Conservation (phyloP, 2,113 vertebrate genomes). For the Eublepharis macularius region DNA sequence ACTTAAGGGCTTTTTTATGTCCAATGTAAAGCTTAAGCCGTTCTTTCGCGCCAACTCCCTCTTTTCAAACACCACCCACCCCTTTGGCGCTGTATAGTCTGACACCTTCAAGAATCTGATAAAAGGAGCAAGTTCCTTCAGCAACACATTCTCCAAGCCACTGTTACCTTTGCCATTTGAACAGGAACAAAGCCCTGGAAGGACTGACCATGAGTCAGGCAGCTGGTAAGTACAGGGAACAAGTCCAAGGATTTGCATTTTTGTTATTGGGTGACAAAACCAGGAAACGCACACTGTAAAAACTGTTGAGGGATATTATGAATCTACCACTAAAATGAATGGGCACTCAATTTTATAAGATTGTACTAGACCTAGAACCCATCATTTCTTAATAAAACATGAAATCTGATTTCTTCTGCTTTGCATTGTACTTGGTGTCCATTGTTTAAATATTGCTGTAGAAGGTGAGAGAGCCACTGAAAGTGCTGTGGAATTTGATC, state of each 20-base stretch:
- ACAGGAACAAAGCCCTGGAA: rapidly evolving
- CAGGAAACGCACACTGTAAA: not conserved
- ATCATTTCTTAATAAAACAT: not conserved
- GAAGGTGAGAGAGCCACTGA: not conserved
- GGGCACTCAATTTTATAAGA: not conserved
- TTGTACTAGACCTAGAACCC: not conserved
- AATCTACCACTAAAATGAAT: not conserved
- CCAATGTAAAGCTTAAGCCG: conserved; percentile 47
- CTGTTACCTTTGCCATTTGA: not conserved
- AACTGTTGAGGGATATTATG: not conserved
- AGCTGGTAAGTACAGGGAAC: conserved; percentile 45
- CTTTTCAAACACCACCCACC: conserved; percentile 58
- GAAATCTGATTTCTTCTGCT: not conserved
- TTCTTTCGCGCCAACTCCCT: conserved; percentile 47
- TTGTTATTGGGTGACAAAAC: not conserved
- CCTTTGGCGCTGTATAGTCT: conserved; percentile 55
- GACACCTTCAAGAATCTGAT: conserved; percentile 59
- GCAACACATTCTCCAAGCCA: conserved; percentile 25
- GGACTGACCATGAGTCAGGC: conserved; percentile 35
- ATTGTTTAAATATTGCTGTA: not conserved
- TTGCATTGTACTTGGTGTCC: not conserved
- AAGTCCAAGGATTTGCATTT: not conserved
- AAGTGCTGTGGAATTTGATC: not conserved
- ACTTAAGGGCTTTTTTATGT: conserved; percentile 56
- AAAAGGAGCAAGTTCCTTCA: conserved; percentile 54